These are phyloP conservation scores for Platalea minor DNA, from an alignment of 2,797 vertebrate species.

Conservation along the genomic window DNA sequence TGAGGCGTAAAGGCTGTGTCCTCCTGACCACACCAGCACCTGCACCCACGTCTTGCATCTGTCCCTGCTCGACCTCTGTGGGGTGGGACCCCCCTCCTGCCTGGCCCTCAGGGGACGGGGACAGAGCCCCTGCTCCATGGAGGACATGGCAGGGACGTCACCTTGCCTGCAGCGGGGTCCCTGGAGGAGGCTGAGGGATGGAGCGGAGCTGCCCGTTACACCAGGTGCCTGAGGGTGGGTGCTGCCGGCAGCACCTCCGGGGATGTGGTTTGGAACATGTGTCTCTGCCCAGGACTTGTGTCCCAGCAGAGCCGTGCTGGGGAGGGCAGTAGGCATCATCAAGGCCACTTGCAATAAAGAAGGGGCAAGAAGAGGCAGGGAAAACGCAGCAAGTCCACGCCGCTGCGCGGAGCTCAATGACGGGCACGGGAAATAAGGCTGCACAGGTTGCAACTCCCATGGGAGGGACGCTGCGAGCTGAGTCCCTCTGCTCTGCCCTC, in stretches of 20 bases:
- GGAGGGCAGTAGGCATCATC: neutral
- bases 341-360: neutral
- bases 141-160: fast-evolving
- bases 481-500: neutral
- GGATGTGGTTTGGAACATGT: neutral
- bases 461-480: neutral
- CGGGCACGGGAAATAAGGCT: fast-evolving
- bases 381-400: fast-evolving
- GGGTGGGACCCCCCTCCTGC: neutral
- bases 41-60: neutral
- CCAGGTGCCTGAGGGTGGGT: neutral
- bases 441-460: fast-evolving
- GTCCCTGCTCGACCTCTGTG: neutral
- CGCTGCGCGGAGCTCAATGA: fast-evolving
- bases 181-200: neutral
- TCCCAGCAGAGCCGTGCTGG: neutral
- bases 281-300: neutral
- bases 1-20: neutral
- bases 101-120: neutral
- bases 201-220: neutral
- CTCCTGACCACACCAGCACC: neutral
- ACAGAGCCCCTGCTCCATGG: neutral
- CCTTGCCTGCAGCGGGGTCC: neutral
- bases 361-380: neutral
- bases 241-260: fast-evolving